A percentile compares a stretch with the other conserved stretches of the same genome.
Evolutionary conservation across 2,888 invertebrate species (phyloP).

Genomic region (Digitonthophagus gazella): DNA sequence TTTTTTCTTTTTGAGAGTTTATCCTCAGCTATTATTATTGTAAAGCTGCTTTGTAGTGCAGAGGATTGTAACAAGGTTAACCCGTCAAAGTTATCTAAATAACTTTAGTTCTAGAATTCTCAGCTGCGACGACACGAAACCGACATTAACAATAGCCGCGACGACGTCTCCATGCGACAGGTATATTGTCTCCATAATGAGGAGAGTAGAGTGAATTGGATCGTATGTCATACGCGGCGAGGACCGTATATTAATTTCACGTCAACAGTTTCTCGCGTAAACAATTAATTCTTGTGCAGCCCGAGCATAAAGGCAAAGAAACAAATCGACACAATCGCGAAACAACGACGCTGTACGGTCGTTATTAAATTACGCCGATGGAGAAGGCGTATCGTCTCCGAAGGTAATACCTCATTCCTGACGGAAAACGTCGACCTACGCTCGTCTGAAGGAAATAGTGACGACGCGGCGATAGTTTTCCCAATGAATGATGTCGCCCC

Average conservation of each 20-base stretch:
- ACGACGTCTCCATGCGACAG: background rate
- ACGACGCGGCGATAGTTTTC: background rate
- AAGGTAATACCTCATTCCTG: background rate
- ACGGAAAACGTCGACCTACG: background rate
- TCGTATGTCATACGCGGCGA: conserved; percentile 14
- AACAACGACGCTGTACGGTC: background rate
- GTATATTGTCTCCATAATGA: conserved; percentile 15
- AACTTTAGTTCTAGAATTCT: background rate
- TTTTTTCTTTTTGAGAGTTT: no score
- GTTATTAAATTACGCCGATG: background rate
- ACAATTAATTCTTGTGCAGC: conserved; percentile 9
- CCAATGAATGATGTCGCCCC: background rate
- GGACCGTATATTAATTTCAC: conserved; percentile 11
- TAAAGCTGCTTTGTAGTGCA: no score
- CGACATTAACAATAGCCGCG: background rate
- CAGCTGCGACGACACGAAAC: background rate
- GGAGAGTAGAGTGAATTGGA: conserved; percentile 12
- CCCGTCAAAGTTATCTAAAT: background rate
- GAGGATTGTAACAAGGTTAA: background rate
- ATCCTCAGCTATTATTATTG: no score
- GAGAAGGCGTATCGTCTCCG: background rate
- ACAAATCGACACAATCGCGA: background rate
- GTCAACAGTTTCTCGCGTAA: conserved; percentile 14
- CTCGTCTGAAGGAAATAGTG: background rate
- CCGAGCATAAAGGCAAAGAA: background rate